Conservation (phyloP, 2,797 vertebrate species). For the Tapirus indicus region DNA sequence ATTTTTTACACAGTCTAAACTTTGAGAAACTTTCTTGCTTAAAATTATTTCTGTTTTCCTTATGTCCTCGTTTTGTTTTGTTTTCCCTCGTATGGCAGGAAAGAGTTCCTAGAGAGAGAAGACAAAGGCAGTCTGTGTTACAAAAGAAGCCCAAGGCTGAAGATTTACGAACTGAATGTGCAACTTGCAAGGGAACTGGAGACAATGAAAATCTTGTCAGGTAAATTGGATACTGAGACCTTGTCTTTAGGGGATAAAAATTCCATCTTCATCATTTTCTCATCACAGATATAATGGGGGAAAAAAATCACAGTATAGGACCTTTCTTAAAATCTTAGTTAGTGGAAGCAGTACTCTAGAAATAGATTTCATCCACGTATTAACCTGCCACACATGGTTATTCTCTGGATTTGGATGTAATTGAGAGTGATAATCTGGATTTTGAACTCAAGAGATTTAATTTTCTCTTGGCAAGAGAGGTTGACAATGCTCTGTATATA, state of each 20-base stretch:
- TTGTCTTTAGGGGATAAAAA: constrained; percentile 88
- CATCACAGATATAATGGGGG: constrained; percentile 77
- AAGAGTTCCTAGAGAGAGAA: constrained; percentile 93
- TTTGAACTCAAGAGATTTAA: constrained; percentile 57
- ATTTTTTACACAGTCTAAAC: constrained; percentile 75
- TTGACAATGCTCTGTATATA: constrained; percentile 32
- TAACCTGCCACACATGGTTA: constrained; percentile 44
- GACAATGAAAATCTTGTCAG: constrained; percentile 99
- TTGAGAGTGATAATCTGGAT: constrained; percentile 42
- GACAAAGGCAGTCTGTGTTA: constrained; percentile 94
- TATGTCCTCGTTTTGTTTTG: constrained; percentile 77
- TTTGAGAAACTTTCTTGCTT: constrained; percentile 69
- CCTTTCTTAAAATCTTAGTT: constrained; percentile 51
- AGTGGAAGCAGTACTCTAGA: constrained; percentile 18
- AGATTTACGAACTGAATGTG: constrained; percentile 96
- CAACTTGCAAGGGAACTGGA: constrained; percentile 96
- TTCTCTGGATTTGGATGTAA: constrained; percentile 56
- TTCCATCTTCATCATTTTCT: constrained; percentile 88
- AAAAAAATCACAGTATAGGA: not conserved
- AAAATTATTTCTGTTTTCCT: constrained; percentile 71
- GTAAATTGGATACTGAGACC: constrained; percentile 87
- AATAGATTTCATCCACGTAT: constrained; percentile 49
- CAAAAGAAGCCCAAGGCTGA: constrained; percentile 98
- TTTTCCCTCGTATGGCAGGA: constrained; percentile 91
- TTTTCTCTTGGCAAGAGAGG: constrained; percentile 59